Evolutionary conservation across 1,140 invertebrate species (phyloP).

Genomic region (Drosophila pseudoobscura): DNA sequence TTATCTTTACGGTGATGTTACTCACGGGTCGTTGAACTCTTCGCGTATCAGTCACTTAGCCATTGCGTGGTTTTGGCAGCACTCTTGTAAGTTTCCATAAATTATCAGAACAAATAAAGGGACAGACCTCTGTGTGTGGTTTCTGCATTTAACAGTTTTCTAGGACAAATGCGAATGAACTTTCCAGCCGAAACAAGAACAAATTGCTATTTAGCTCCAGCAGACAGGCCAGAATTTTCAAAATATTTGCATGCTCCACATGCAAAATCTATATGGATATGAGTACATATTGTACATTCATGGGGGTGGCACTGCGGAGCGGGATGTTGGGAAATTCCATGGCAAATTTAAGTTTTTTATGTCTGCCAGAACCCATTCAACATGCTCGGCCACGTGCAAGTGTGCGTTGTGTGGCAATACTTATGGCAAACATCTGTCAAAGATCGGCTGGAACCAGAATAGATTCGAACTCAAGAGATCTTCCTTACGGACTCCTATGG

Average conservation of each 20-base stretch:
- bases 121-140: slow-evolving; percentile 48
- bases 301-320: background rate
- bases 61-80: slow-evolving; percentile 16
- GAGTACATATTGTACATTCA: background rate
- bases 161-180: slow-evolving; percentile 58
- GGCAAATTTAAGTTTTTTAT: slow-evolving; percentile 38
- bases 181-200: slow-evolving; percentile 32
- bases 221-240: slow-evolving; percentile 61
- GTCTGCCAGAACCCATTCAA: background rate
- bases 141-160: slow-evolving; percentile 54
- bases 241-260: slow-evolving; percentile 77
- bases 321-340: slow-evolving; percentile 52
- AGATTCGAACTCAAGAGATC: slow-evolving; percentile 4
- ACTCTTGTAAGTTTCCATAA: slow-evolving; percentile 59
- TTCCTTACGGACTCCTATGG: too few relatives aligned
- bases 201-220: slow-evolving; percentile 63
- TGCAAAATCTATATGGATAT: slow-evolving; percentile 40
- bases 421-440: slow-evolving; percentile 72
- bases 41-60: slow-evolving; percentile 2
- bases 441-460: slow-evolving; percentile 11
- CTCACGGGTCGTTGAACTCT: slow-evolving; percentile 24
- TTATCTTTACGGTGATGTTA: slow-evolving; percentile 22
- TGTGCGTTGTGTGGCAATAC: slow-evolving; percentile 27
- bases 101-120: slow-evolving; percentile 51
- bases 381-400: slow-evolving; percentile 2